Base-by-base conservation (phyloP, 1,140 invertebrate genomes). In the Halotydeus destructor region DNA sequence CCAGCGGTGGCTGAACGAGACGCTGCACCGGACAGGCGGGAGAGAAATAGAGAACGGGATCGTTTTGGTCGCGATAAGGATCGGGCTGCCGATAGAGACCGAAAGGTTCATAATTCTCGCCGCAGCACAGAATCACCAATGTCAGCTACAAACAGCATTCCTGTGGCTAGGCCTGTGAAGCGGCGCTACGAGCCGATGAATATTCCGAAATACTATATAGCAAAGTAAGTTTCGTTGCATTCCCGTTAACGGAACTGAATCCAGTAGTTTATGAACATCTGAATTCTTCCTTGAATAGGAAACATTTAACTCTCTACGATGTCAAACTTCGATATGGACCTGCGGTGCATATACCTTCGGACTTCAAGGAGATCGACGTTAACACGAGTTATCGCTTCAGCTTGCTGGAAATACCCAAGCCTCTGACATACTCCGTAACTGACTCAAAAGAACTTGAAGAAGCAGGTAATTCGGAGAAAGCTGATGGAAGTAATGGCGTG, bases 181-280 rank as follows among this genome's bases (percentile, higher is more conserved):
- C 35, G 43, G n/a, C 35, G 43, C 14, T 46, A 46, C 28, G 39
- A 43, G 24, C 44, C 44, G 12, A 16, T 32, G 12, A 46, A 46
- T 23, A 41, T 46, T 21, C 44, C 44, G n/a, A 44, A 34, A 22
- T 38, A 8, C 11, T 11, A 19, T 21, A 37, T 44, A 3, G n/a
- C 28, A 12, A 37, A 25, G 41, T 43, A 19, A 14, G 41, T 12
- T 28, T 8, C 11, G 12, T n/a, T n/a, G n/a, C n/a, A n/a, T n/a
- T n/a, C n/a, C n/a, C n/a, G n/a, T n/a, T n/a, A n/a, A n/a, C n/a
- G n/a, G n/a, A n/a, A n/a, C n/a, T n/a, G n/a, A n/a, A n/a, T n/a
- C n/a, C n/a, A n/a, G n/a, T n/a, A n/a, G n/a, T n/a, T 12, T 16
- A 9, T 35, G 33, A 8, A 35, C n/a, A 14, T 35, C 19, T 35